Evolutionary conservation across 1,140 invertebrate genomes (phyloP).

Genomic region (Ruditapes philippinarum): DNA sequence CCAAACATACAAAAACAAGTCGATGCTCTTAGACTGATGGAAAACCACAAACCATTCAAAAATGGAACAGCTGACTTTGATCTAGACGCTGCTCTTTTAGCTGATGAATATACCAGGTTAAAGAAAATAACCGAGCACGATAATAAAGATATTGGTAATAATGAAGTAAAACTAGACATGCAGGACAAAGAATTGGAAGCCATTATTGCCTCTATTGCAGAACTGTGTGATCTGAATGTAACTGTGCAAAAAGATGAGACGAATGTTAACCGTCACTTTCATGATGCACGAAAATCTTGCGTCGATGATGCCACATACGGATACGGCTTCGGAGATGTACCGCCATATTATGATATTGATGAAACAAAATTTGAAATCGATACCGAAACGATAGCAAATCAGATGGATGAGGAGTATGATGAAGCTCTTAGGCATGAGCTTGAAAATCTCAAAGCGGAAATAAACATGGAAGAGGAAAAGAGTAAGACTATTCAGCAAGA

Average conservation of each 20-base stretch:
- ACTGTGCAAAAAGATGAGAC: not conserved
- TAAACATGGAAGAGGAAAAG: not conserved
- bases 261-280: not conserved
- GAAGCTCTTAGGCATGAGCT: not conserved
- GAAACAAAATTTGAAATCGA: not conserved
- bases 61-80: not conserved
- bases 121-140: not conserved
- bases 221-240: conserved; percentile 7
- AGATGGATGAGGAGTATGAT: too few species aligned
- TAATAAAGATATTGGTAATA: not conserved
- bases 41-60: not conserved
- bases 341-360: not conserved
- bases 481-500: not conserved
- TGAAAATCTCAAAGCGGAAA: not conserved
- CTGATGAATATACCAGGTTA: not conserved
- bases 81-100: not conserved
- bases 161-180: not conserved
- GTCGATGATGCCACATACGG: not conserved
- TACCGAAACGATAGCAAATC: not conserved
- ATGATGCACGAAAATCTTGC: not conserved
- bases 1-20: too few species aligned
- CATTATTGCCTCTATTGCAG: not conserved
- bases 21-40: not conserved
- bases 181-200: conserved; percentile 11
- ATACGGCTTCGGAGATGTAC: not conserved